Evolutionary conservation across 2,888 invertebrate genomes (phyloP).

Genomic region (Sceliomorpha sp.): DNA sequence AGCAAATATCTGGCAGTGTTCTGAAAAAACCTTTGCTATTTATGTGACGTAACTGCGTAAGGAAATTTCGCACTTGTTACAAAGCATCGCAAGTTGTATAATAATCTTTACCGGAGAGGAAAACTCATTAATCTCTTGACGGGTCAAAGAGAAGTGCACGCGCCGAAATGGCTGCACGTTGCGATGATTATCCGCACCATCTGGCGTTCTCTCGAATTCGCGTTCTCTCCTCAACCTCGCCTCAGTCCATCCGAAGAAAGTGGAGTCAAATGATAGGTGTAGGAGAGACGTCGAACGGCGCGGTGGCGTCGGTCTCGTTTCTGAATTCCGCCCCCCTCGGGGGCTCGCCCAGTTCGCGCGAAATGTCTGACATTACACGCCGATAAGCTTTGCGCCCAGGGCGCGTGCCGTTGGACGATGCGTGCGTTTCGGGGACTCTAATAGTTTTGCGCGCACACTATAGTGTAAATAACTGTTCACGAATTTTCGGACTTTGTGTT

Average conservation of each 20-base stretch:
- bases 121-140: no score
- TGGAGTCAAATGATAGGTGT: conserved; percentile 52
- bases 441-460: conserved; percentile 20
- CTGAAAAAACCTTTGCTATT: no score
- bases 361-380: conserved; percentile 44
- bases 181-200: conserved; percentile 38
- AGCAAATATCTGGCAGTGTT: no score
- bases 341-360: conserved; percentile 42
- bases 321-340: conserved; percentile 30
- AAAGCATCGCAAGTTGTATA: no score
- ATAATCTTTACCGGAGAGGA: no score
- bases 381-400: conserved; percentile 48
- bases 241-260: conserved; percentile 36
- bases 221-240: conserved; percentile 32
- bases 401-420: conserved; percentile 35
- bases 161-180: conserved; percentile 25
- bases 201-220: conserved; percentile 35
- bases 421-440: conserved; percentile 19
- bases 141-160: conserved; percentile 16
- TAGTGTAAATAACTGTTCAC: conserved; percentile 22
- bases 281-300: conserved; percentile 28
- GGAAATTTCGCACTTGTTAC: no score
- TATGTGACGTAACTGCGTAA: no score
- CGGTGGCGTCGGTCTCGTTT: conserved; percentile 21
- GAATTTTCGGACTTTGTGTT: conserved; percentile 1